Evolutionary conservation across 2,797 vertebrate species (phyloP).

Genomic region (Gastrophryne carolinensis): DNA sequence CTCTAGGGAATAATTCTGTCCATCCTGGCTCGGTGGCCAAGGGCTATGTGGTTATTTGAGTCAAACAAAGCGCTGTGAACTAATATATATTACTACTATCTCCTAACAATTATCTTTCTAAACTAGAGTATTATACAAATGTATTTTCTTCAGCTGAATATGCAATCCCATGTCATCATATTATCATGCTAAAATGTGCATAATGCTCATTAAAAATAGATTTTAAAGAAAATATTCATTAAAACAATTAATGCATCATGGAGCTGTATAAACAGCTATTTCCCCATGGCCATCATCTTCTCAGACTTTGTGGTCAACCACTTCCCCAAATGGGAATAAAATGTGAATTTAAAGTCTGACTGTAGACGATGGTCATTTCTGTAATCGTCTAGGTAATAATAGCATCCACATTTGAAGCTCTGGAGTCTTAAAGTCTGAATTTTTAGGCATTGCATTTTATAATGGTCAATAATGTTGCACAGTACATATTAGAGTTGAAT

Average conservation of each 20-base stretch:
- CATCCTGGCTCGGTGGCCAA: too few species aligned
- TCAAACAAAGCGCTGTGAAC: too few species aligned
- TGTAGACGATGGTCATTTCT: slow-evolving; percentile 1
- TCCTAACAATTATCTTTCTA: neutral
- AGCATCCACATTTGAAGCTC: neutral
- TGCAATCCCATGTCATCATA: neutral
- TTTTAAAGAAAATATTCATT: neutral
- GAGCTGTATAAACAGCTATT: slow-evolving; percentile 22
- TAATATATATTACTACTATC: too few species aligned
- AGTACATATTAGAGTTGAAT: slow-evolving; percentile 6
- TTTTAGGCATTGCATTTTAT: slow-evolving; percentile 33
- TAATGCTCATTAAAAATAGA: neutral
- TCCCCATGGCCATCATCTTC: neutral
- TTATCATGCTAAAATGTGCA: neutral
- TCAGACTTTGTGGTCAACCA: slow-evolving; percentile 13
- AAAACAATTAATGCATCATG: slow-evolving; percentile 21
- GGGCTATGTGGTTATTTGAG: too few species aligned
- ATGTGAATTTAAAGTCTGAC: slow-evolving; percentile 24
- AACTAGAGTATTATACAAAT: neutral
- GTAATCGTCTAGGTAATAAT: slow-evolving; percentile 30
- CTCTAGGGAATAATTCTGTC: too few species aligned
- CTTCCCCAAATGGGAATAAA: slow-evolving; percentile 34
- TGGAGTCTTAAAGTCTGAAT: slow-evolving; percentile 30
- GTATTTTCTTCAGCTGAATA: neutral
- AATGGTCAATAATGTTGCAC: slow-evolving; percentile 33